Evolutionary conservation across 2,797 vertebrate genomes (phyloP), one percentile per base, ranked within the genome.

Genomic region (Myotis vivesi): DNA sequence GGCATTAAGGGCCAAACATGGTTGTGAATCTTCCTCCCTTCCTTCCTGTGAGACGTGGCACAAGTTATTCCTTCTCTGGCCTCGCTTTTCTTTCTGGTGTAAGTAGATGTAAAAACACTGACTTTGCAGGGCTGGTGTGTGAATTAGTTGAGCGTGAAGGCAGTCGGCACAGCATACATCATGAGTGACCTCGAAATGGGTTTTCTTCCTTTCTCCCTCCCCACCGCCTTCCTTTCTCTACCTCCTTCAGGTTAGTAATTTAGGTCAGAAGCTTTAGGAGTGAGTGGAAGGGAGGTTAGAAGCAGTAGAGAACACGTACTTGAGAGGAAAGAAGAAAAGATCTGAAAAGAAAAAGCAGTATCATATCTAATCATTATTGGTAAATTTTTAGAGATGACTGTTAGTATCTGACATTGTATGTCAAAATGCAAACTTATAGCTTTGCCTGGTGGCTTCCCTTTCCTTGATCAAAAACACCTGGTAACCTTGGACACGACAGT

Each of bases 401-500:
- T 77, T 95, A 96, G 86, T 96, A 92, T 95, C 79, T 95, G 91
- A 84, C 88, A 90, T 77, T 95, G 92, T 86, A n/a, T 96, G 83
- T 87, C 87, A 96, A 82, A 97, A 95, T 90, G 89, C 80, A 96
- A 96, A 97, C 87, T 94, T 94, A 59, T 49, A 96, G 90, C 71
- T 96, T 97, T 97, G 96, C 97, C 16, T 89, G 89, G 96, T 96
- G 97, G 95, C 96, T 95, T 96, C 8, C 55, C 95, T 97, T 97
- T 95, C 96, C 92, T 98, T 97, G 96, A 95, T 98, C 96, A 97
- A 97, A 97, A 97, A 95, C 93, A 97, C 92, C 81, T 22, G 55
- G 96, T 89, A 96, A 97, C 95, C 96, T 84, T 92, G 93, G 96
- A 97, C 82, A 89, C 0, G 8, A 82, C 83, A 97, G 83, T 91